phyloP scores from a whole-genome alignment of 2,888 invertebrate species.

The Alentia gelatinosa region DNA sequence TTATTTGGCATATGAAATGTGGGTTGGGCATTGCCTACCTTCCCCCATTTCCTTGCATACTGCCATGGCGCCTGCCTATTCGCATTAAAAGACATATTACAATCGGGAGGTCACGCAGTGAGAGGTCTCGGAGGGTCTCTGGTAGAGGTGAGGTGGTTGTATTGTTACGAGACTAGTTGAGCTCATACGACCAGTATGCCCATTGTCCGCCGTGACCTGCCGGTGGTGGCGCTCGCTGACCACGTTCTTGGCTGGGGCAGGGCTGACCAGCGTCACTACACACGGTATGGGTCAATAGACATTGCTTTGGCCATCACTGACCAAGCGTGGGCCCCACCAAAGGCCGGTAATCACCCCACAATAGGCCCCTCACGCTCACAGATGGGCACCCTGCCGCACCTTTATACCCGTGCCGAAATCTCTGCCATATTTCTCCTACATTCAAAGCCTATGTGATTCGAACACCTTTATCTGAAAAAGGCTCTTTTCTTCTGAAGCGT shows the following conservation, averaged over 20 bases:
- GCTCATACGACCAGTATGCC: neutral
- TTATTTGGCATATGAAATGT: slow-evolving; percentile 16
- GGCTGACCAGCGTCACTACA: neutral
- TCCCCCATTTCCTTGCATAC: neutral
- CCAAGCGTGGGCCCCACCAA: neutral
- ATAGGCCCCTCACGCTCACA: neutral
- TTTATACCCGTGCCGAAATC: neutral
- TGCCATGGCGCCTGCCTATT: neutral
- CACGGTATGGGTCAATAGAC: slow-evolving; percentile 23
- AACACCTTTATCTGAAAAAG: neutral
- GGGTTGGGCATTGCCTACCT: neutral
- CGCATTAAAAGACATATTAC: neutral
- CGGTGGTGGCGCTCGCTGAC: neutral
- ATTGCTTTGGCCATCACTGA: neutral
- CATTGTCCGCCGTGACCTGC: neutral
- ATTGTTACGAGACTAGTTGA: neutral
- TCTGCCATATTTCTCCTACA: neutral
- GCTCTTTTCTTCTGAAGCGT: neutral
- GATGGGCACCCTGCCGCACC: neutral
- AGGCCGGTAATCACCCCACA: slow-evolving; percentile 34
- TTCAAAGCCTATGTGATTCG: neutral
- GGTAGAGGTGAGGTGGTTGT: neutral
- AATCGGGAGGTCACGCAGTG: neutral
- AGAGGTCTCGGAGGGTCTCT: neutral
- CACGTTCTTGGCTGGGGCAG: neutral